Evolutionary conservation across 2,888 invertebrate species (phyloP).

Genomic region (Mimachlamys varia): DNA sequence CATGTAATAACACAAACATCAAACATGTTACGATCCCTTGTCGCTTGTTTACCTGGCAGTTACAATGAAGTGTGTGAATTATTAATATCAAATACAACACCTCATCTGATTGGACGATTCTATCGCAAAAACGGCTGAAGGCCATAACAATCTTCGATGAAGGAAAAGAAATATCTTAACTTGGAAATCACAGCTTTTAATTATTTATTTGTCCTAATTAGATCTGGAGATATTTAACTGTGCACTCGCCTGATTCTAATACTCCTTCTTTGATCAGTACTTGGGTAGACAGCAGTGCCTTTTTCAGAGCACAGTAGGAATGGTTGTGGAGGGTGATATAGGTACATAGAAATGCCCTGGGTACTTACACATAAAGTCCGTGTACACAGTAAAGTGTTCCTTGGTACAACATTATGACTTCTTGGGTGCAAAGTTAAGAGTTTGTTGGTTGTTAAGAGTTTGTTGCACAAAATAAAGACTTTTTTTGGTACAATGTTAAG

Average conservation of each 20-base stretch:
- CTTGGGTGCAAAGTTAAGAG: no score
- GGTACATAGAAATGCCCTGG: no score
- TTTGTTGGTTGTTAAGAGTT: no score
- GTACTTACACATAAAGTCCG: no score
- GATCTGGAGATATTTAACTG: not conserved
- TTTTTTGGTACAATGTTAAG: no score
- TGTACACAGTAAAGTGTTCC: no score
- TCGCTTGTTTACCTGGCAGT: not conserved
- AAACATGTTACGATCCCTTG: not conserved
- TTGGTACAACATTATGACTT: no score
- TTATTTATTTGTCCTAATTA: not conserved
- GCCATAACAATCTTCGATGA: not conserved
- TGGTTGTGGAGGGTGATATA: no score
- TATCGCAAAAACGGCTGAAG: not conserved
- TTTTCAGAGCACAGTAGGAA: no score
- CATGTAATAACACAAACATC: not conserved
- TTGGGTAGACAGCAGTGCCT: not conserved
- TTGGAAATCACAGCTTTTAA: not conserved
- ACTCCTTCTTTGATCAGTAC: not conserved
- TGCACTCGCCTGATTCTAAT: not conserved
- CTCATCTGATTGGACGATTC: not conserved
- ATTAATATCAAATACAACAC: not conserved
- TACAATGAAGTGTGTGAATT: not conserved
- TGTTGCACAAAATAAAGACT: no score
- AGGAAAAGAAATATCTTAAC: not conserved